Conservation (phyloP, 1,140 invertebrate species). For the Leptoteleia sp. region DNA sequence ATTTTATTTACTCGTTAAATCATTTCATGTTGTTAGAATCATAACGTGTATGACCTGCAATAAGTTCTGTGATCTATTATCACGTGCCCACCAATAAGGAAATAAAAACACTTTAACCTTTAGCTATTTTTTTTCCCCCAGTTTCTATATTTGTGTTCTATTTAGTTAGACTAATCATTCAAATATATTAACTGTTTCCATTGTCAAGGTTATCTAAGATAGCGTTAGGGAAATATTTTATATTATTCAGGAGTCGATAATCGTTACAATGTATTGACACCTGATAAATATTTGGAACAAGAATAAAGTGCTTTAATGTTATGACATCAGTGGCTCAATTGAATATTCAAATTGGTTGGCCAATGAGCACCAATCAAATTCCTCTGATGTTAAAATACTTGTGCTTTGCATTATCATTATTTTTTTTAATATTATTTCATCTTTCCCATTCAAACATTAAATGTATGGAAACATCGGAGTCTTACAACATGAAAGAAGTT, state of each 20-base stretch:
- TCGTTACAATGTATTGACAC: slow-evolving; percentile 33
- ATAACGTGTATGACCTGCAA: slow-evolving; percentile 11
- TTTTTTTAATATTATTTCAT: too few relatives aligned
- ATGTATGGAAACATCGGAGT: too few relatives aligned
- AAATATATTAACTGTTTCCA: neutral
- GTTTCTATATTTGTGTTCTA: too few relatives aligned
- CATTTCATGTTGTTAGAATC: slow-evolving; percentile 12
- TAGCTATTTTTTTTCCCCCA: neutral
- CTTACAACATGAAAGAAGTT: too few relatives aligned
- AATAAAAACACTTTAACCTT: neutral
- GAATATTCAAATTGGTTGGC: slow-evolving; percentile 58
- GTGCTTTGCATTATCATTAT: neutral
- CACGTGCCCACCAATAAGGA: slow-evolving; percentile 15
- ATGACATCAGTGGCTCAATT: slow-evolving; percentile 47
- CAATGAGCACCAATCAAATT: slow-evolving; percentile 48
- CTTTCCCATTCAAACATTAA: too few relatives aligned
- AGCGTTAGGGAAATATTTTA: neutral
- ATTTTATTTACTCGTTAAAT: neutral
- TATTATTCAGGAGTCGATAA: slow-evolving; percentile 12
- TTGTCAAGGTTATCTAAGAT: neutral
- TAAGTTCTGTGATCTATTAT: slow-evolving; percentile 10
- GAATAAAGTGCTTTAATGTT: slow-evolving; percentile 38
- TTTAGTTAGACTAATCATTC: neutral
- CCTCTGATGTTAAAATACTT: slow-evolving; percentile 8
- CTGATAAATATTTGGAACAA: slow-evolving; percentile 46